Evolutionary conservation across 2,888 invertebrate species (phyloP), one percentile per base, ranked within the genome.

Genomic region (Orgyia antiqua): DNA sequence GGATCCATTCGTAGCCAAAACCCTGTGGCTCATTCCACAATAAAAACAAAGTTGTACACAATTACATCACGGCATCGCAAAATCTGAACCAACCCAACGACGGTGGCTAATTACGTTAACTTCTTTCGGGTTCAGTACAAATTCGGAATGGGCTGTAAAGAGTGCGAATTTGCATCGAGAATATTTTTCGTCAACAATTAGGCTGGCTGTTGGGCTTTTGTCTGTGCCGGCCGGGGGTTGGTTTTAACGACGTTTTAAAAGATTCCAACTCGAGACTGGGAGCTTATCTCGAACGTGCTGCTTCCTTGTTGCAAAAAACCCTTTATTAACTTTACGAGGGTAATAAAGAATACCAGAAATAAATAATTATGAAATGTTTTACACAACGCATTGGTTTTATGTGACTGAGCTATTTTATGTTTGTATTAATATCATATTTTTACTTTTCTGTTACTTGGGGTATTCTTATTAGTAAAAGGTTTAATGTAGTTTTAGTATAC

Each of bases 211-310:
- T 67, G 68, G 67, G 73, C 73, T 69, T 78, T 83, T 80, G 83
- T 82, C 79, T 80, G 73, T 58, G 53, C 54, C 55, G 61, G 58
- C 64, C 68, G 58, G 70, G 77, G 80, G 79, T 76, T 70, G 72
- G 70, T 64, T 84, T 84, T 84, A 84, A 84, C 80, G 82, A 83
- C 72, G 75, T 83, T 83, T 84, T 86, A 83, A 86, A 82, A 84
- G 83, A 86, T 84, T 80, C 67, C 67, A 63, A 71, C 70, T 66
- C 68, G 68, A 68, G 69, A 68, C 68, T 61, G 64, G 65, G 61
- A 61, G 80, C 76, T 83, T 83, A 84, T 83, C 80, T 77, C 68
- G 70, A 72, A 75, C 77, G 72, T 70, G 71, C 75, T 68, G 60
- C 55, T 58, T 68, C 76, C 67, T 68, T 75, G 76, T 73, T 71